A percentile compares a stretch with the other conserved stretches of the same genome.
These are phyloP conservation scores for Scolopax rusticola DNA, from an alignment of 2,797 vertebrate species.

Conservation along the genomic window DNA sequence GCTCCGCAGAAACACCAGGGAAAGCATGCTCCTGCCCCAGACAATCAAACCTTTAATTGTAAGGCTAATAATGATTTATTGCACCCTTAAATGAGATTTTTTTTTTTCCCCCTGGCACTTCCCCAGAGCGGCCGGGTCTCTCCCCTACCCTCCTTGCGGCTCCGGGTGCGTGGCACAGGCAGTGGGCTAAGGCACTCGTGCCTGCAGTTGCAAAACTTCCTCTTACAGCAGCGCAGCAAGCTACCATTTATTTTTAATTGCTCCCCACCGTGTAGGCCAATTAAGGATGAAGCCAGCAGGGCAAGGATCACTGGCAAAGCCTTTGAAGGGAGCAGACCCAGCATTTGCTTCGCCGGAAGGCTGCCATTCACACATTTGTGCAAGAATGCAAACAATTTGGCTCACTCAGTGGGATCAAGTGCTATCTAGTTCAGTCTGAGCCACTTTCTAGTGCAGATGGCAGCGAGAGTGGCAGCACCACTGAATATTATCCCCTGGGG, in stretches of 20 bases:
- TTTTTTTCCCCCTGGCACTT: background rate
- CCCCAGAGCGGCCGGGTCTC: background rate
- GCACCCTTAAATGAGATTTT: background rate
- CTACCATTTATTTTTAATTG: slow-evolving; percentile 79
- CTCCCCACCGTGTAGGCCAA: slow-evolving; percentile 76
- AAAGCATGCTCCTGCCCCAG: background rate
- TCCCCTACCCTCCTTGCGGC: background rate
- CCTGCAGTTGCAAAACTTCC: slow-evolving; percentile 27
- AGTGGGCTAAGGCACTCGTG: background rate
- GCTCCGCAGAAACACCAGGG: background rate
- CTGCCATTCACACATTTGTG: slow-evolving; percentile 72
- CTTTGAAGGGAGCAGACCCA: slow-evolving; percentile 75
- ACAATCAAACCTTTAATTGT: background rate
- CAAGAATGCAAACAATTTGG: slow-evolving; percentile 72
- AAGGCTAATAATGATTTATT: background rate
- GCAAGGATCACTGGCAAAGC: slow-evolving; percentile 75
- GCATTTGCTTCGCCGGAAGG: slow-evolving; percentile 76
- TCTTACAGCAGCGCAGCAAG: slow-evolving; percentile 74
- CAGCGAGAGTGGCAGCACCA: slow-evolving; percentile 53
- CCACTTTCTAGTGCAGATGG: slow-evolving; percentile 75
- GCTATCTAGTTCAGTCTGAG: slow-evolving; percentile 68
- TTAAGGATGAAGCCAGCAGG: slow-evolving; percentile 79
- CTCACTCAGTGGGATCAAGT: slow-evolving; percentile 66
- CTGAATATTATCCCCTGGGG: slow-evolving; percentile 71
- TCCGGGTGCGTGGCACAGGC: background rate